phyloP scores from a whole-genome alignment of 2,113 vertebrate species.

The Chaenogobius annularis region DNA sequence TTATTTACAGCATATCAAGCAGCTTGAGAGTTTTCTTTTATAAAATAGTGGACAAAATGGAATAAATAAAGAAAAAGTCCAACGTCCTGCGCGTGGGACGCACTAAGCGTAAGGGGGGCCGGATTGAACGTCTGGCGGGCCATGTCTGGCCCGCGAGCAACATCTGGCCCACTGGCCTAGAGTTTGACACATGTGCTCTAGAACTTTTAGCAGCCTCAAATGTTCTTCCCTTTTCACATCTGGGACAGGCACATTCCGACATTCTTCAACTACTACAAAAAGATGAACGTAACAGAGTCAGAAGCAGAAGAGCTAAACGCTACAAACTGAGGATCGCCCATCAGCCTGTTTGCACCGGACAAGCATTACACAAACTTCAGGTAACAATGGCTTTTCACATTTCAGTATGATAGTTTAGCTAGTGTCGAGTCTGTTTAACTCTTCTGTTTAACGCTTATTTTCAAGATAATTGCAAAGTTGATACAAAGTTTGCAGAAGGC shows the following conservation, averaged over 20 bases:
- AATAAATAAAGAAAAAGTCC: no score
- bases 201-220: conserved; percentile 15
- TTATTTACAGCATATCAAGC: no score
- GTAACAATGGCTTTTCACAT: conserved; percentile 18
- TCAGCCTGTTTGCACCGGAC: conserved; percentile 21
- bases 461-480: neutral
- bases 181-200: neutral
- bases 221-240: conserved; percentile 48
- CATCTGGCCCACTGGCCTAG: no score
- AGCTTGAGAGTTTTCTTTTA: no score
- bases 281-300: neutral
- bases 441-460: neutral
- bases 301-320: neutral
- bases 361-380: conserved; percentile 18
- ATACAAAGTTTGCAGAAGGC: neutral
- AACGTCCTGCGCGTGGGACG: no score
- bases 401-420: neutral
- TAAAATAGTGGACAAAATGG: no score
- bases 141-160: no score
- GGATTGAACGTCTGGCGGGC: no score
- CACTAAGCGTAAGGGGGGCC: no score
- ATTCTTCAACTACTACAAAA: conserved; percentile 4
- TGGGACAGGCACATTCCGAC: conserved; percentile 20
- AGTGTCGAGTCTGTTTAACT: neutral
- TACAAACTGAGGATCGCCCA: neutral